Evolutionary conservation across 2,888 invertebrate genomes (phyloP).

Genomic region (Ophioninae sp.): DNA sequence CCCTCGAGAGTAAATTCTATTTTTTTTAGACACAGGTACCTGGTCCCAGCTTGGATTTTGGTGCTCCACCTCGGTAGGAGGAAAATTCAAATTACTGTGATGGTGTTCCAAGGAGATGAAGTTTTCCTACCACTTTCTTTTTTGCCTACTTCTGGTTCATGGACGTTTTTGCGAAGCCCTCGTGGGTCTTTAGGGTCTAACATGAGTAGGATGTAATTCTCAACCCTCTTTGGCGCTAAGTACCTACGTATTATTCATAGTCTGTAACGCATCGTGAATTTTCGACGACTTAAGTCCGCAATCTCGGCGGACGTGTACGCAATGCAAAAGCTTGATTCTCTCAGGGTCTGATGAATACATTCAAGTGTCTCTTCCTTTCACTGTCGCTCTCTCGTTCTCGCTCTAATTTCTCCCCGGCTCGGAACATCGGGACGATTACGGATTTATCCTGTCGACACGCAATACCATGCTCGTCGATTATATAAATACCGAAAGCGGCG

Average conservation of each 20-base stretch:
- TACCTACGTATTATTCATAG: constrained; percentile 60
- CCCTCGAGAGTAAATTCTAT: no score
- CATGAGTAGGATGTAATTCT: no score
- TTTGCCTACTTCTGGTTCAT: background rate
- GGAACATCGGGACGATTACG: constrained; percentile 21
- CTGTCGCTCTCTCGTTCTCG: background rate
- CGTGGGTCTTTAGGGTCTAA: no score
- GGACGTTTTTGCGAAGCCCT: constrained; percentile 35
- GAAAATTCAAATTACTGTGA: background rate
- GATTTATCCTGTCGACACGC: constrained; percentile 21
- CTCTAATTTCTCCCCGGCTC: constrained; percentile 1
- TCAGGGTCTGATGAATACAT: constrained; percentile 13
- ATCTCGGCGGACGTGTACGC: constrained; percentile 58
- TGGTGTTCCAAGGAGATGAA: constrained; percentile 21
- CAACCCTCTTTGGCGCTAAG: constrained; percentile 36
- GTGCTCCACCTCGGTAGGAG: background rate
- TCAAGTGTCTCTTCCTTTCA: background rate
- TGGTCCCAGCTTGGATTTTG: no score
- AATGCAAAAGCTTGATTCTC: constrained; percentile 50
- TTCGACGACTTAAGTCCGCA: constrained; percentile 58
- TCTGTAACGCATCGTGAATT: constrained; percentile 61
- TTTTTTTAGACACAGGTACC: no score
- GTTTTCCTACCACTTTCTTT: constrained; percentile 11
- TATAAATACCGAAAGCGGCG: no score
- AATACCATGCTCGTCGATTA: no score